Percentiles rank a stretch among this genome's conserved stretches.
These are phyloP conservation scores for Knipowitschia caucasica DNA, from an alignment of 2,797 vertebrate genomes.

Conservation along the genomic window DNA sequence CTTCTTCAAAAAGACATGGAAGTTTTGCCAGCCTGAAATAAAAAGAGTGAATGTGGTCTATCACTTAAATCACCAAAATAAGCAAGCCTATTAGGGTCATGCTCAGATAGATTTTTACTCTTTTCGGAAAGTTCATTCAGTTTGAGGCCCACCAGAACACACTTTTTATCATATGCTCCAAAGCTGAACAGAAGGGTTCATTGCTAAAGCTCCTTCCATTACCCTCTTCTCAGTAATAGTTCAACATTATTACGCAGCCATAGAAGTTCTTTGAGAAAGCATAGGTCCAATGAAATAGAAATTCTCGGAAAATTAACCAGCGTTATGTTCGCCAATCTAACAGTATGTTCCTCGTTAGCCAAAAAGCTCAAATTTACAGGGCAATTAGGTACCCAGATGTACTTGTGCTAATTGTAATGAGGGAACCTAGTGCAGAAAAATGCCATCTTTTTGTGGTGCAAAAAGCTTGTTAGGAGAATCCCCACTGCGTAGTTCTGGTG, in stretches of 20 bases:
- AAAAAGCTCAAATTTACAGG: slow-evolving; percentile 16
- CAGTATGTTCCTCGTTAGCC: not conserved
- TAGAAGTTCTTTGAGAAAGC: not conserved
- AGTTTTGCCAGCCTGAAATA: no score
- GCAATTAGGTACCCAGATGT: slow-evolving; percentile 17
- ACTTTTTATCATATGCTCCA: not conserved
- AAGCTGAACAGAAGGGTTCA: not conserved
- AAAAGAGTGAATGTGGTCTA: no score
- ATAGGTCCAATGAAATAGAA: not conserved
- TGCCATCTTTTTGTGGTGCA: slow-evolving; percentile 32
- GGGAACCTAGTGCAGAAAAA: slow-evolving; percentile 30
- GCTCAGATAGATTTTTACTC: no score
- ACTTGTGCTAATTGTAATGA: slow-evolving; percentile 42
- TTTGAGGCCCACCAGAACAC: not conserved
- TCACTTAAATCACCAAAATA: no score
- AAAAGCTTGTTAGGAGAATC: slow-evolving; percentile 39
- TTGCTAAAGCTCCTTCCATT: not conserved
- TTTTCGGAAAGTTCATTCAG: no score
- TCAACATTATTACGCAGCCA: not conserved
- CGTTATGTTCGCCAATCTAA: not conserved
- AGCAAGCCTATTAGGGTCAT: no score
- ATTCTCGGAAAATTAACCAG: not conserved
- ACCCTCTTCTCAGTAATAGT: not conserved
- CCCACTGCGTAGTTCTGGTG: slow-evolving; percentile 37
- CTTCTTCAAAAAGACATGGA: no score